phyloP scores from a whole-genome alignment of 2,113 vertebrate species.

The Neolamprologus sp. region DNA sequence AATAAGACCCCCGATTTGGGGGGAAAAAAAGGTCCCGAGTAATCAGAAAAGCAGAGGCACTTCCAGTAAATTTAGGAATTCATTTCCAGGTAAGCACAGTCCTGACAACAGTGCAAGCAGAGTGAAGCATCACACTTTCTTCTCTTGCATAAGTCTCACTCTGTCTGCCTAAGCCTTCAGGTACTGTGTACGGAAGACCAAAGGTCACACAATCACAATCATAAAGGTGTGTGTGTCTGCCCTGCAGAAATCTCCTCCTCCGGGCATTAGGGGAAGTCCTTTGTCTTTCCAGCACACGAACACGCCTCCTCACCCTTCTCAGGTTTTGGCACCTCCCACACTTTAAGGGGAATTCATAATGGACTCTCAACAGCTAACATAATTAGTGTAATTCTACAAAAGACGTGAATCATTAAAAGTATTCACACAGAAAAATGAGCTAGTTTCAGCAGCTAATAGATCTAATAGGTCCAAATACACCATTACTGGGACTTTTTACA shows the following conservation, averaged over 20 bases:
- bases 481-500: neutral
- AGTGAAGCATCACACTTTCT: neutral
- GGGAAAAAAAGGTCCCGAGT: accelerated
- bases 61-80: neutral
- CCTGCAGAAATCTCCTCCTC: slow-evolving; percentile 6
- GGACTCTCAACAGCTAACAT: neutral
- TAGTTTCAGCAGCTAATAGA: neutral
- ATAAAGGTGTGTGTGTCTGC: slow-evolving; percentile 11
- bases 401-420: neutral
- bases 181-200: neutral
- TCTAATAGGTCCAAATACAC: neutral
- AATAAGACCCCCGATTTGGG: neutral
- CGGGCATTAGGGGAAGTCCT: neutral
- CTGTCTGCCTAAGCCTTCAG: neutral
- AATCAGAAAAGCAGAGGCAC: neutral
- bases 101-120: neutral
- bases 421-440: neutral
- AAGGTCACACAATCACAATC: slow-evolving; percentile 8
- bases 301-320: neutral
- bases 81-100: neutral
- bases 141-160: neutral
- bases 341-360: neutral
- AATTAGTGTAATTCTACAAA: neutral
- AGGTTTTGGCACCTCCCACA: slow-evolving; percentile 19
- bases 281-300: neutral